phyloP scores from a whole-genome alignment of 2,888 invertebrate species.

The Netelia inedita region DNA sequence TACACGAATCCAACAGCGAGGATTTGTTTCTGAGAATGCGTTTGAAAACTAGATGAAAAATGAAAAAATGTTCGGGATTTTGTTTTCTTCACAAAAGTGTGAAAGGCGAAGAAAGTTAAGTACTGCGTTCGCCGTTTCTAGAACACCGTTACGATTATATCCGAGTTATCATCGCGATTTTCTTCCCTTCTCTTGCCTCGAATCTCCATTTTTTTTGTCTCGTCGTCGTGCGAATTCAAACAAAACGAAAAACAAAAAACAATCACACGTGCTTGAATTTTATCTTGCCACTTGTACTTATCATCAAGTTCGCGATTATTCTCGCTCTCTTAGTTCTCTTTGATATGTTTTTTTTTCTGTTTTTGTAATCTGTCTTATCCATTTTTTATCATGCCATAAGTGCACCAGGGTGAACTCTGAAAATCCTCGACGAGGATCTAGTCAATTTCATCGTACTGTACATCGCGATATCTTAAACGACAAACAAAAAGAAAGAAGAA shows the following conservation, averaged over 20 bases:
- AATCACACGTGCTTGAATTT: constrained; percentile 4
- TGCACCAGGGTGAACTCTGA: too few relatives aligned
- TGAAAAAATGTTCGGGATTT: not conserved
- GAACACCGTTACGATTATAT: constrained; percentile 48
- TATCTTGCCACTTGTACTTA: constrained; percentile 53
- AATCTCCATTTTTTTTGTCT: constrained; percentile 7
- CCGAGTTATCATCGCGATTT: constrained; percentile 19
- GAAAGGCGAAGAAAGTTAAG: not conserved
- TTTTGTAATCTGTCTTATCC: constrained; percentile 9
- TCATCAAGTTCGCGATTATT: constrained; percentile 25
- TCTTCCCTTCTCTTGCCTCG: constrained; percentile 28
- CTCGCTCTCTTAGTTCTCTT: constrained; percentile 31
- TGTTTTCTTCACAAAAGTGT: constrained; percentile 24
- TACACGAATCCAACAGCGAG: not conserved
- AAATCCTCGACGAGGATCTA: constrained; percentile 19
- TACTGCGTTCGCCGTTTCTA: constrained; percentile 15
- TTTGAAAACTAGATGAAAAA: constrained; percentile 19
- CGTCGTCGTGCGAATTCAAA: too few relatives aligned
- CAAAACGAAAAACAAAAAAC: not conserved
- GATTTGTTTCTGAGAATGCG: not conserved
- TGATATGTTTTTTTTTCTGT: not conserved
- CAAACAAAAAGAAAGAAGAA: too few relatives aligned
- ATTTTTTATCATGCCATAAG: not conserved
- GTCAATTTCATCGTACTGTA: constrained; percentile 33
- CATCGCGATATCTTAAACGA: not conserved